Evolutionary conservation across 30 jellyfish, hydroid and myxozoan genomes (phyloP).

Genomic region (Aurelia aurita): DNA sequence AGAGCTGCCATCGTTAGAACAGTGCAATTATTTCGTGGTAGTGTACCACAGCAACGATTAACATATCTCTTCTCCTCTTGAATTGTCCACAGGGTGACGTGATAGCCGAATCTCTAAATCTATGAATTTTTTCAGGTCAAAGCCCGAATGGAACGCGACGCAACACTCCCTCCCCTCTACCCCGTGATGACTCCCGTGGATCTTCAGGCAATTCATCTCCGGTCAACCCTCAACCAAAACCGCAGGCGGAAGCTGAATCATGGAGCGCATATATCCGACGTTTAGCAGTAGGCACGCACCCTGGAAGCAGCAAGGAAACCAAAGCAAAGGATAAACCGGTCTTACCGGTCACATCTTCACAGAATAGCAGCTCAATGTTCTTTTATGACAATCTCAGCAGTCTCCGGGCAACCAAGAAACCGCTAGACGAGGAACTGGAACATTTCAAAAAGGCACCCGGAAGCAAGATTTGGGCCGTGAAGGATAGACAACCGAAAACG

Average conservation of each 20-base stretch:
- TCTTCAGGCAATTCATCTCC: constrained; percentile 78
- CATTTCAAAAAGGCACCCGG: constrained; percentile 81
- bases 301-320: constrained; percentile 32
- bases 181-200: constrained; percentile 65
- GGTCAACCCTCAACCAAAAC: constrained; percentile 42
- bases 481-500: constrained; percentile 49
- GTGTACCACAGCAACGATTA: too few relatives aligned
- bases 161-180: constrained; percentile 76
- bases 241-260: constrained; percentile 53
- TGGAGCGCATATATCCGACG: constrained; percentile 75
- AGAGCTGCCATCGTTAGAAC: too few relatives aligned
- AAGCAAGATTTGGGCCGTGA: constrained; percentile 44
- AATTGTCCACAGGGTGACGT: too few relatives aligned
- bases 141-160: constrained; percentile 61
- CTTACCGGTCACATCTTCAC: constrained; percentile 39
- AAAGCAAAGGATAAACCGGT: constrained; percentile 32
- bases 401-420: constrained; percentile 90
- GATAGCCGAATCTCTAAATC: too few relatives aligned
- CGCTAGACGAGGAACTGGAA: constrained; percentile 53
- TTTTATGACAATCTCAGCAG: constrained; percentile 95
- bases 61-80: too few relatives aligned
- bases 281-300: constrained; percentile 71
- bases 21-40: too few relatives aligned
- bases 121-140: constrained; percentile 19
- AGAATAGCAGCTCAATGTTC: constrained; percentile 93